phyloP scores from a whole-genome alignment of 2,888 invertebrate species.

The Noctua janthina region DNA sequence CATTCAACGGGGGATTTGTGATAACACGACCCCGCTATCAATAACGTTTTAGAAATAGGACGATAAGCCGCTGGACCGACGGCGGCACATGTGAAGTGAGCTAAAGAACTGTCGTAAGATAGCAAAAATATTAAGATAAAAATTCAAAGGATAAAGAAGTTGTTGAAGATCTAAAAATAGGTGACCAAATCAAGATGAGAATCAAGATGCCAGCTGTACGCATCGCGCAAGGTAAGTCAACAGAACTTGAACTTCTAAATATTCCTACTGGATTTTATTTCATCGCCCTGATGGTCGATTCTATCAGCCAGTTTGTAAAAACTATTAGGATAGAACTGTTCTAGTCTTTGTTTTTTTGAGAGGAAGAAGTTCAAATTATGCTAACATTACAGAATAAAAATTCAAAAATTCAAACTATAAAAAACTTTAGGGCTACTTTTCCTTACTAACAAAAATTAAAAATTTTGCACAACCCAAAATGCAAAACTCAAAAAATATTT shows the following conservation, averaged over 20 bases:
- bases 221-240: conserved; percentile 97
- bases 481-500: conserved; percentile 2
- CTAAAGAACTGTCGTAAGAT: conserved; percentile 83
- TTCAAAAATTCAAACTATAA: too few species aligned
- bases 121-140: conserved; percentile 83
- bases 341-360: background rate
- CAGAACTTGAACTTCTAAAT: conserved; percentile 7
- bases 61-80: conserved; percentile 88
- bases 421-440: too few species aligned
- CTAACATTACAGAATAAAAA: background rate
- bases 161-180: conserved; percentile 89
- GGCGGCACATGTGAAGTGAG: conserved; percentile 89
- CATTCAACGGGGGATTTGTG: conserved; percentile 81
- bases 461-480: background rate
- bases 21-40: conserved; percentile 83
- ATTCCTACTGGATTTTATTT: conserved; percentile 31
- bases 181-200: conserved; percentile 96
- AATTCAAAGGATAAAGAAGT: conserved; percentile 85
- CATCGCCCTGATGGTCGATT: background rate
- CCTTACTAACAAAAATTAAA: too few species aligned
- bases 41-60: conserved; percentile 81
- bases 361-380: too few species aligned
- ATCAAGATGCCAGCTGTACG: conserved; percentile 99
- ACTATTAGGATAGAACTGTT: background rate
- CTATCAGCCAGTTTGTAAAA: background rate